Evolutionary conservation across 2,888 invertebrate genomes (phyloP).

Genomic region (Hyppa rectilinea): DNA sequence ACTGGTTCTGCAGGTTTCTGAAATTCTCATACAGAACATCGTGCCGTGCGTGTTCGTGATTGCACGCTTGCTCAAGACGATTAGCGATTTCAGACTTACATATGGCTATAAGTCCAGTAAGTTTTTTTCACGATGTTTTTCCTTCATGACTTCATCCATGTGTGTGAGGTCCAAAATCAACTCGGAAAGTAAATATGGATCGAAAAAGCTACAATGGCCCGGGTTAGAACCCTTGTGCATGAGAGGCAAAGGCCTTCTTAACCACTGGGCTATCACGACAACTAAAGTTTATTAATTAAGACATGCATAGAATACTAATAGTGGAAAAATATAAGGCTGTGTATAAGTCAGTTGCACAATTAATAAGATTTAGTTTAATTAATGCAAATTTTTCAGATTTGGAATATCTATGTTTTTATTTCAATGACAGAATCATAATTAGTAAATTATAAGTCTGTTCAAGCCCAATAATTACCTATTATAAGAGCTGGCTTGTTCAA

Average conservation of each 20-base stretch:
- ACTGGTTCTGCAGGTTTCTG: no score
- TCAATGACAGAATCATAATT: not conserved
- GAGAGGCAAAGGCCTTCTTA: not conserved
- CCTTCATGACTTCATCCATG: no score
- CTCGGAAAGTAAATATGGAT: not conserved
- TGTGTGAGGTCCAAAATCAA: not conserved
- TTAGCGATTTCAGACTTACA: not conserved
- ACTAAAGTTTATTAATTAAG: not conserved
- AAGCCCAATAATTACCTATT: no score
- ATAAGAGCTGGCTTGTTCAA: no score
- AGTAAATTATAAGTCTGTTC: no score
- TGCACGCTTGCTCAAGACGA: not conserved
- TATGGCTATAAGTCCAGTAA: not conserved
- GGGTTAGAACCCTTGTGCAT: not conserved
- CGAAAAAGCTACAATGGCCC: not conserved
- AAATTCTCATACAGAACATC: no score
- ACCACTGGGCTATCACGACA: not conserved
- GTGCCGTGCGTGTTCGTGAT: no score
- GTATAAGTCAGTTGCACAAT: not conserved
- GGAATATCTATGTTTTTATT: slow-evolving; percentile 9
- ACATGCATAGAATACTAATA: slow-evolving; percentile 13
- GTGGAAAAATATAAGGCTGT: slow-evolving; percentile 6
- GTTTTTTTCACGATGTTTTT: not conserved
- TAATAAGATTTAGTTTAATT: not conserved
- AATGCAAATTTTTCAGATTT: slow-evolving; percentile 24